A percentile compares a stretch with the other conserved stretches of the same genome.
Conservation (phyloP, 2,113 vertebrate species). For the Chinchilla lanigera region DNA sequence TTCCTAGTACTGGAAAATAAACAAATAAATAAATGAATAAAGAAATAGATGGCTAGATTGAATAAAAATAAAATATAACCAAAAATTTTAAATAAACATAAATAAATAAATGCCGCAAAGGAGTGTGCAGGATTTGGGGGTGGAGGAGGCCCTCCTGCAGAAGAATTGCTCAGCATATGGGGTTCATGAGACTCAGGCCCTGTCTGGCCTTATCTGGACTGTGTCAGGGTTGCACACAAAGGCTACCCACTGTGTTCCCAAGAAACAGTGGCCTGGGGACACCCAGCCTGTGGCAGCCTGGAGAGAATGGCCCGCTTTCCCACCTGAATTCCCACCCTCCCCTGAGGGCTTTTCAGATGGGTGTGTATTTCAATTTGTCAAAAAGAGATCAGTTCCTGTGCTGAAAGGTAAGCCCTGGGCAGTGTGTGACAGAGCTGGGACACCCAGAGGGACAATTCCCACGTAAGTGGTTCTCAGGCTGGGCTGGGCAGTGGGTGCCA, state of each 20-base stretch:
- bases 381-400: conserved; percentile 89
- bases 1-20: neutral
- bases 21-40: neutral
- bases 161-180: neutral
- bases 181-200: conserved; percentile 60
- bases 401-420: conserved; percentile 90
- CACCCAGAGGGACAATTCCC: conserved; percentile 87
- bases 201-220: conserved; percentile 75
- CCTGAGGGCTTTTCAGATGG: conserved; percentile 80
- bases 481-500: conserved; percentile 88
- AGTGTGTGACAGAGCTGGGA: conserved; percentile 87
- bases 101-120: conserved; percentile 46
- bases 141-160: neutral
- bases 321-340: conserved; percentile 85
- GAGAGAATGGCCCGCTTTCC: conserved; percentile 85
- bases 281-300: conserved; percentile 86
- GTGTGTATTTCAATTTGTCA: conserved; percentile 88
- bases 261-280: conserved; percentile 79
- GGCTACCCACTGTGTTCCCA: conserved; percentile 77
- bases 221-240: conserved; percentile 75
- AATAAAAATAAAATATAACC: neutral
- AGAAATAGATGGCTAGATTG: neutral
- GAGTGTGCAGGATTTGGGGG: conserved; percentile 17
- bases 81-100: neutral
- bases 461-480: conserved; percentile 91